These are phyloP conservation scores for Trachelipus rathkii DNA, from an alignment of 1,140 invertebrate genomes.

Conservation along the genomic window DNA sequence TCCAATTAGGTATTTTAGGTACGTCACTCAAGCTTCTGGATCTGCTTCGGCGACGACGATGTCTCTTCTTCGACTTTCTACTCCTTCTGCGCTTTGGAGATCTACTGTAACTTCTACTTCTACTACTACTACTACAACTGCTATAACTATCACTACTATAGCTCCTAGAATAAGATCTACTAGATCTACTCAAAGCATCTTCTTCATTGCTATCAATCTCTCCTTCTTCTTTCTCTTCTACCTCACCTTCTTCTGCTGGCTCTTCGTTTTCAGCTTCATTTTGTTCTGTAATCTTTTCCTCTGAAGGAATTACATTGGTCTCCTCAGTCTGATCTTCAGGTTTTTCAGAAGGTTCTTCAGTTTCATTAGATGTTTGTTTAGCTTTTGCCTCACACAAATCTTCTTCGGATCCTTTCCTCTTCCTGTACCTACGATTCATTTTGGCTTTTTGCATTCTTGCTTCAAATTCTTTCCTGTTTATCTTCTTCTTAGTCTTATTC, in stretches of 20 bases:
- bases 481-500: constrained; percentile 35
- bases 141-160: constrained; percentile 22
- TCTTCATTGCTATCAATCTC: constrained; percentile 45
- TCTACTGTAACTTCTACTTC: constrained; percentile 16
- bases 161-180: neutral
- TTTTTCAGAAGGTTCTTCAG: constrained; percentile 4
- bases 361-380: neutral
- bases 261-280: constrained; percentile 20
- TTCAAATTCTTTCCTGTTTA: constrained; percentile 43
- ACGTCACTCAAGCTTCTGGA: constrained; percentile 22
- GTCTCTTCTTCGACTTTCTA: constrained; percentile 20
- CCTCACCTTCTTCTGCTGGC: constrained; percentile 13
- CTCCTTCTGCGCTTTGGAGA: constrained; percentile 24
- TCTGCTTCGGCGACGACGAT: neutral
- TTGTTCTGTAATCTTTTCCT: constrained; percentile 17
- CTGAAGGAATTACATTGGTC: neutral
- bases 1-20: constrained; percentile 5
- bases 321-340: constrained; percentile 19
- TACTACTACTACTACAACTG: constrained; percentile 24
- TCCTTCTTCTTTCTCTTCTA: constrained; percentile 45
- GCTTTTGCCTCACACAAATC: constrained; percentile 22
- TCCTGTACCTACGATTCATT: constrained; percentile 38
- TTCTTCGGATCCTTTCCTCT: constrained; percentile 42
- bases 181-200: constrained; percentile 27
- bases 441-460: constrained; percentile 41